Percentiles rank a stretch among this genome's conserved stretches.
Evolutionary conservation across 2,113 vertebrate genomes (phyloP).

Genomic region (Melanerpes aurifrons): DNA sequence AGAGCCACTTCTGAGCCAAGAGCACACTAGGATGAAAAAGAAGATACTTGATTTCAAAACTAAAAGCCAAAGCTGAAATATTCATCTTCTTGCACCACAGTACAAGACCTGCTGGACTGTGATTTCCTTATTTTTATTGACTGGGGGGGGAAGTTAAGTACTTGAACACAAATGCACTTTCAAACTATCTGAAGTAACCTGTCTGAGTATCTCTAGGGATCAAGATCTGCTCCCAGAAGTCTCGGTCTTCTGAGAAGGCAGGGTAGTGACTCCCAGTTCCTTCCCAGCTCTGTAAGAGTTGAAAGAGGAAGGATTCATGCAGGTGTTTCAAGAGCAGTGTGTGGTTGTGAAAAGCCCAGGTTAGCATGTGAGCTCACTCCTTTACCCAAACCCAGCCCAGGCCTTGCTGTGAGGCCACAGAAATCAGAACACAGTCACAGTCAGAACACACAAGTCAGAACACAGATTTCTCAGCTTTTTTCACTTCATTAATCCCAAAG

Average conservation of each 20-base stretch:
- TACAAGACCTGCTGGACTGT: not conserved
- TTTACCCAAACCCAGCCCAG: not conserved
- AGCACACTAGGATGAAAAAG: slow-evolving; percentile 79
- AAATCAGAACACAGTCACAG: too few species aligned
- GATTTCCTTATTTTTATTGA: not conserved
- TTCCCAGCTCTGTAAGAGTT: fast-evolving
- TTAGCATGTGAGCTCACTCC: not conserved
- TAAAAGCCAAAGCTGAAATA: not conserved
- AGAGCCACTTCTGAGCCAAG: slow-evolving; percentile 86
- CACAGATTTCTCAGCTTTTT: not conserved
- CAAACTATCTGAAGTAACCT: not conserved
- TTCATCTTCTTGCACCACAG: not conserved
- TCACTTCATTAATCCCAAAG: not conserved
- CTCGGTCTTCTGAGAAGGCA: not conserved
- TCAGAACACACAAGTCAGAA: not conserved
- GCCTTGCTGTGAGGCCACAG: not conserved
- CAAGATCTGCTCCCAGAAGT: not conserved
- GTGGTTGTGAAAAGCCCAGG: not conserved
- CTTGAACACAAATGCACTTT: not conserved
- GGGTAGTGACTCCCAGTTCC: not conserved
- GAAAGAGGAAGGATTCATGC: not conserved
- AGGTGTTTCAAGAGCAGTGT: not conserved
- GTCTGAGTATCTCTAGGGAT: not conserved
- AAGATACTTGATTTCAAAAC: slow-evolving; percentile 29
- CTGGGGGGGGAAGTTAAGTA: not conserved